These are phyloP conservation scores for Silurus meridionalis DNA, from an alignment of 2,113 vertebrate species.

Conservation along the genomic window DNA sequence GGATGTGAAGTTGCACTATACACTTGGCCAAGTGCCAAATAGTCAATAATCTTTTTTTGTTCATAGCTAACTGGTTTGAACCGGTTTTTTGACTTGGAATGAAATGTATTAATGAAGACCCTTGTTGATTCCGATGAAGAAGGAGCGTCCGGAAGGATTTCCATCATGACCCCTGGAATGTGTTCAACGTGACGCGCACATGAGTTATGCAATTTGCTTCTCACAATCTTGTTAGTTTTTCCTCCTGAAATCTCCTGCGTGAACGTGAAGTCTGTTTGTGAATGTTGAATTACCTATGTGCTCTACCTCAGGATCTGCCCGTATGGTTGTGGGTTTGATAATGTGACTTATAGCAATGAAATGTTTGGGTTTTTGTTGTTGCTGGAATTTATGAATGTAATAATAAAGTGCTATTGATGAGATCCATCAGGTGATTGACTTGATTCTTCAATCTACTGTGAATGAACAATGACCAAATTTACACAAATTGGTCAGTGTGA, in stretches of 20 bases:
- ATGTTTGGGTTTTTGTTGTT: constrained; percentile 55
- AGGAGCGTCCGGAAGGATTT: constrained; percentile 44
- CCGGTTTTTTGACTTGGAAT: background rate
- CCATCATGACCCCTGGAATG: constrained; percentile 58
- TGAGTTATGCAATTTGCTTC: constrained; percentile 87
- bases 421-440: background rate
- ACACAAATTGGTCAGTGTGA: too few relatives aligned
- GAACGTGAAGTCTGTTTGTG: constrained; percentile 73
- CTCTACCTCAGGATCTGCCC: constrained; percentile 90
- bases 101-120: background rate
- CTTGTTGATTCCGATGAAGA: constrained; percentile 28
- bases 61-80: background rate
- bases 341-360: constrained; percentile 60
- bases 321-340: constrained; percentile 66
- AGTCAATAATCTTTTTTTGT: constrained; percentile 34
- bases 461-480: too few relatives aligned
- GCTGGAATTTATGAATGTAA: constrained; percentile 73
- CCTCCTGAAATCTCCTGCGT: constrained; percentile 69
- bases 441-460: too few relatives aligned
- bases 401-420: constrained; percentile 68
- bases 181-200: constrained; percentile 62
- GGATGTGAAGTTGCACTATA: constrained; percentile 70
- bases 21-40: constrained; percentile 56
- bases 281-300: constrained; percentile 78
- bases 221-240: constrained; percentile 72